Evolutionary conservation across 2,113 vertebrate genomes (phyloP), one percentile per base, ranked within the genome.

Genomic region (Peromyscus maniculatus): DNA sequence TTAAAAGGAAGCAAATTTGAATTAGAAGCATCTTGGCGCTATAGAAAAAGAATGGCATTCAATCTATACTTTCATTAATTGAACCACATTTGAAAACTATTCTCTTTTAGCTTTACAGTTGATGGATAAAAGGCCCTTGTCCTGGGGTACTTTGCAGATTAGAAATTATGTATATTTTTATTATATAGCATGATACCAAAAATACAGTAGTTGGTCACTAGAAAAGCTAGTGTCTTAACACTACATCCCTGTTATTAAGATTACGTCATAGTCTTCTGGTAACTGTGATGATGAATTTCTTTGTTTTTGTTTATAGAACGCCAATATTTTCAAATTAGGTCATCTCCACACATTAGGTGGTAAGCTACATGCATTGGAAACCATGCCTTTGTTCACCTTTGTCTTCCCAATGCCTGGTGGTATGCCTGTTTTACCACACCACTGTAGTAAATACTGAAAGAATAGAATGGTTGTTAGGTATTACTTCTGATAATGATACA

Each of bases 381-480:
- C 43, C 78, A 2, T 31, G 78, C 91, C 36, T 93, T 59, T 79
- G n/a, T 74, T 94, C 15, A 64, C 36, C 28, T 26, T 36, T 66
- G 59, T 93, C 39, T 39, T 36, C n/a, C 39, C 19, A 36, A 5
- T n/a, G 21, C 31, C 66, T 52, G 62, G 66, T 19, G 49, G 16
- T 31, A 64, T 80, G 64, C 74, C 39, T 36, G n/a, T 49, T 39
- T 26, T 31, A 74, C 22, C 36, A 0, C n/a, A 67, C 66, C 16
- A 26, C 94, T 79, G 36, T 3, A 31, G 43, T 74, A 66, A 87
- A 87, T 89, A 36, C 69, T 66, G 46, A 91, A 71, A 79, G 62
- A 87, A 36, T 52, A 8, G 64, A 87, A 87, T 87, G 26, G 77
- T 95, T 87, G 75, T 80, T 80, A 91, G 62, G 66, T 87, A 31